Base-by-base conservation (phyloP, 2,797 vertebrate species). In the Pangasius larnaudii region DNA sequence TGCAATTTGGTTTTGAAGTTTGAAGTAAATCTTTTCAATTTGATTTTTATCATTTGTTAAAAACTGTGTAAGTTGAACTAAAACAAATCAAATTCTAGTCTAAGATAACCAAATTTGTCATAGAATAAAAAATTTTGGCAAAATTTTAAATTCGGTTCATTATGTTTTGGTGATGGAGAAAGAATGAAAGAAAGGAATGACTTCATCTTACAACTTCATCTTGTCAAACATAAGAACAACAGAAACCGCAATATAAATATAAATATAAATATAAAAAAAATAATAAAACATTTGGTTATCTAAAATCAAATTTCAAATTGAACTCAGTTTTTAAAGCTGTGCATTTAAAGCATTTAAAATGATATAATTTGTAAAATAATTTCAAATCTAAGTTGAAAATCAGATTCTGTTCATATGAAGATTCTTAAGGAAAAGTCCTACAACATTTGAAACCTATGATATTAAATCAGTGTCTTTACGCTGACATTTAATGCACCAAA, bases 401-500 rank as follows among this genome's bases (percentile, higher is more conserved):
- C 18, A 0, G 56, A 61, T 46, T 67, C 46, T 24, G 61, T 65
- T 49, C 59, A 11, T 2, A 30, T 33, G 18, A 33, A 10, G 19
- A 7, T 63, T 49, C 18, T 51, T 67, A 24, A 49, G 8, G 42
- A 67, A 67, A 67, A 19, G 16, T 63, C 3, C 27, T 46, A 30
- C 16, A 30, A 65, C 19, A 49, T 46, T 46, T 46, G 16, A 67
- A 67, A 51, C 18, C n/a, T n/a, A n/a, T 46, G 58, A 42, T 59
- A 49, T 42, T 33, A 78, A 42, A 56, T 22, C 51, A 11, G 30
- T 36, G 80, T 63, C 2, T 81, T 46, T n/a, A 63, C 7, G 1
- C 9, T 65, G 61, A 69, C 69, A 69, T 84, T n/a, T 63, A 82
- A 42, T 46, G 58, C 56, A 82, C 19, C 5, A 83, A 30, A 74